These are phyloP conservation scores for Epinephelus moara DNA, from an alignment of 2,113 vertebrate genomes.

Conservation along the genomic window DNA sequence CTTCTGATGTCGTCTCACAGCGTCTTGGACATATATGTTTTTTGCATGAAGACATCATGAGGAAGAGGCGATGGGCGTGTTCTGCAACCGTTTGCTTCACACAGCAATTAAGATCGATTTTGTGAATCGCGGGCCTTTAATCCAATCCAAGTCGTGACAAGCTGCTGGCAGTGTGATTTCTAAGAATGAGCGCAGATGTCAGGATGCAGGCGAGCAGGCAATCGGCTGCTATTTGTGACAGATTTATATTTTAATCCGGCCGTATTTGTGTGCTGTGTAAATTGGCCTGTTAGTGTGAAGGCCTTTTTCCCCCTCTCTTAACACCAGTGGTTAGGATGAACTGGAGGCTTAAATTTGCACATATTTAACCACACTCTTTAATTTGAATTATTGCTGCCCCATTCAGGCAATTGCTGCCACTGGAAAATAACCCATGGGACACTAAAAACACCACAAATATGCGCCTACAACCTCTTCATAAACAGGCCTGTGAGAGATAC, in stretches of 20 bases:
- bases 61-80: conserved; percentile 61
- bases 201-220: conserved; percentile 6
- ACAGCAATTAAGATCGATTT: conserved; percentile 62
- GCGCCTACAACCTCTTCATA: not conserved
- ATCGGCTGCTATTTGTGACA: conserved; percentile 1
- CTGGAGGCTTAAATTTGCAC: conserved; percentile 5
- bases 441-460: not conserved
- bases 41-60: conserved; percentile 6
- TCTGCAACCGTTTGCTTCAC: conserved; percentile 38
- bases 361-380: not conserved
- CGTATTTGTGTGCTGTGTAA: conserved; percentile 29
- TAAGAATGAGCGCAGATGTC: conserved; percentile 32
- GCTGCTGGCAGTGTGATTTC: conserved; percentile 32
- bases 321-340: conserved; percentile 5
- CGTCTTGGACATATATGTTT: not conserved
- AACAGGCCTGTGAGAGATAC: not conserved
- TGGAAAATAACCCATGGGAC: not conserved
- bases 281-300: conserved; percentile 54
- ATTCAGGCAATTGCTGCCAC: not conserved
- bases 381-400: not conserved
- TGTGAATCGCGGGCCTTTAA: conserved; percentile 51
- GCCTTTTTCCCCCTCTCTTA: conserved; percentile 11
- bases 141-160: conserved; percentile 66
- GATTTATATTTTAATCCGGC: conserved; percentile 32
- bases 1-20: not conserved